A percentile compares a stretch with the other conserved stretches of the same genome.
phyloP scores from a whole-genome alignment of 2,888 invertebrate species.

The Blastobasis lacticolella region DNA sequence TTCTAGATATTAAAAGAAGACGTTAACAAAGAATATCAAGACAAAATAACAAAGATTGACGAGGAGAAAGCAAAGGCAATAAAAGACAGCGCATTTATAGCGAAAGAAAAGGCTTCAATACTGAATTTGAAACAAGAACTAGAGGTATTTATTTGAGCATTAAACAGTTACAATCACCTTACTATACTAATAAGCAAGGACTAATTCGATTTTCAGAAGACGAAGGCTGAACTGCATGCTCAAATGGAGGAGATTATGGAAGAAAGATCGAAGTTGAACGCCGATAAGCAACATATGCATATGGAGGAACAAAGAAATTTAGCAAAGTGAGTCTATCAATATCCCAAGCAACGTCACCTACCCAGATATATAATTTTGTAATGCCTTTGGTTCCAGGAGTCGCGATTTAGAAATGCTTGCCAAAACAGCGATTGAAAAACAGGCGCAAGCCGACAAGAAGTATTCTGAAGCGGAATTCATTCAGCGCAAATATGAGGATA shows the following conservation, averaged over 20 bases:
- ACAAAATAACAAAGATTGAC: conserved; percentile 52
- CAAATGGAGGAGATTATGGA: conserved; percentile 59
- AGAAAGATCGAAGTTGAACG: conserved; percentile 51
- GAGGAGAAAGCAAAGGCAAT: conserved; percentile 49
- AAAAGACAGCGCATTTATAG: conserved; percentile 43
- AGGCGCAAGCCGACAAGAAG: conserved; percentile 72
- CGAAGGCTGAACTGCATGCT: conserved; percentile 56
- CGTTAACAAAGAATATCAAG: conserved; percentile 56
- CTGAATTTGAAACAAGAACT: conserved; percentile 54
- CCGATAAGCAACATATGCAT: conserved; percentile 57
- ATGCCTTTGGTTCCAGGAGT: conserved; percentile 33
- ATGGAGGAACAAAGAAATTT: conserved; percentile 59
- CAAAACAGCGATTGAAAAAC: conserved; percentile 73
- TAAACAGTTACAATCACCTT: too few species aligned
- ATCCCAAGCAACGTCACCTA: not conserved
- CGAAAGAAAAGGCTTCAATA: conserved; percentile 53
- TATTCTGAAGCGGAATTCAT: conserved; percentile 70
- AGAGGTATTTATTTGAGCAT: conserved; percentile 35
- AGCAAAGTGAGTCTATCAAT: conserved; percentile 42
- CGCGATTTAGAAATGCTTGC: conserved; percentile 69
- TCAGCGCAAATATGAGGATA: conserved; percentile 72
- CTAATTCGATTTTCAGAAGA: conserved; percentile 33
- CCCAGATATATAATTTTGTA: not conserved
- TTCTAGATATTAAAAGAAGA: conserved; percentile 51
- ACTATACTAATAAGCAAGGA: too few species aligned